These are phyloP conservation scores for Protophormia terraenovae DNA, from an alignment of 2,888 invertebrate species.

Conservation along the genomic window DNA sequence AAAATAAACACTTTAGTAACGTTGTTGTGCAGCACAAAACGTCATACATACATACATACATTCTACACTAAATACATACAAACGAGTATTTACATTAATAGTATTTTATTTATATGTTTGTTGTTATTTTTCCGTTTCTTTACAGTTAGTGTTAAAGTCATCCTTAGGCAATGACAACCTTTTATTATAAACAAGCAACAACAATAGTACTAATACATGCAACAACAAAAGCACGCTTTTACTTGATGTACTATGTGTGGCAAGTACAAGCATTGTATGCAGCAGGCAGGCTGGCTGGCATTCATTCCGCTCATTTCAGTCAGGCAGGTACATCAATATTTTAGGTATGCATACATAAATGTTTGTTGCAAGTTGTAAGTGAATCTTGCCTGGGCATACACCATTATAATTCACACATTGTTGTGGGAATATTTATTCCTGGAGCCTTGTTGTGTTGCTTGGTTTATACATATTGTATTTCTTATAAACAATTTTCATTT, in stretches of 20 bases:
- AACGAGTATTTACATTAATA: too few relatives aligned
- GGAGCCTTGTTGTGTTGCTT: slow-evolving; percentile 10
- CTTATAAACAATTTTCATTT: slow-evolving; percentile 37
- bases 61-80: neutral
- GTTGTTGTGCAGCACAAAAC: slow-evolving; percentile 2
- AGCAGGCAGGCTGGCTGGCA: neutral
- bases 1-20: slow-evolving; percentile 31
- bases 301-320: neutral
- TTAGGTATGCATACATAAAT: too few relatives aligned
- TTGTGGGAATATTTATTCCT: slow-evolving; percentile 53
- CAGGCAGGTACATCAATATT: neutral
- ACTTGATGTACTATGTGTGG: slow-evolving; percentile 27
- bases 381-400: slow-evolving; percentile 14
- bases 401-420: slow-evolving; percentile 52
- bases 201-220: slow-evolving; percentile 8
- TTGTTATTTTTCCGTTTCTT: slow-evolving; percentile 27
- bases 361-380: slow-evolving; percentile 2
- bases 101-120: slow-evolving; percentile 33
- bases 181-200: slow-evolving; percentile 45
- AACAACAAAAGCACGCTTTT: slow-evolving; percentile 40
- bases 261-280: slow-evolving; percentile 23
- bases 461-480: neutral
- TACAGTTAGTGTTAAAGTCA: slow-evolving; percentile 58
- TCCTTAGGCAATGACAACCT: slow-evolving; percentile 62
- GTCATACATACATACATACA: neutral